A percentile compares a stretch with the other conserved stretches of the same genome.
Conservation (phyloP, 2,888 invertebrate genomes). For the Labia minor region DNA sequence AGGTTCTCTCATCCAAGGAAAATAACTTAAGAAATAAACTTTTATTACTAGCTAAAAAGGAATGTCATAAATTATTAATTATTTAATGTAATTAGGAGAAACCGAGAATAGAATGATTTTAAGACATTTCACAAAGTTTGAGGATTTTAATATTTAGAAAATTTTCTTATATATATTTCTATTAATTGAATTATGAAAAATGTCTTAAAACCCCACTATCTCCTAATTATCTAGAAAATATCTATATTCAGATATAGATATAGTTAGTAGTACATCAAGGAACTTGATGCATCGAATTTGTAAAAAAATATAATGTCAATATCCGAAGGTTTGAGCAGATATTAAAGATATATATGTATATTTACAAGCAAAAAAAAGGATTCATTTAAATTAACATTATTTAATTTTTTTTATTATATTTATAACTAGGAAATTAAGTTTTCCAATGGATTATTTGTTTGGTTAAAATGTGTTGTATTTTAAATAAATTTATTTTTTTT, state of each 20-base stretch:
- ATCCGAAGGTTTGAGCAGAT: conserved; percentile 4
- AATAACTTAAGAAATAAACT: too few species aligned
- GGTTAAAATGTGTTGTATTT: not conserved
- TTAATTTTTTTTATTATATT: not conserved
- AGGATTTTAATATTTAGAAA: not conserved
- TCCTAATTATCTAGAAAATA: not conserved
- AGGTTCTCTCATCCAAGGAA: too few species aligned
- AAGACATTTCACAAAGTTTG: not conserved
- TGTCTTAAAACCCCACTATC: not conserved
- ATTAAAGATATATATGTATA: not conserved
- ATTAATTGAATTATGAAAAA: not conserved
- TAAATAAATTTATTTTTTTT: not conserved
- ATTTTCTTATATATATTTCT: not conserved
- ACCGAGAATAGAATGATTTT: not conserved
- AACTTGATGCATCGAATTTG: not conserved
- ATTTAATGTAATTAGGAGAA: not conserved
- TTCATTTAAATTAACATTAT: not conserved
- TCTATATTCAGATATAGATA: conserved; percentile 13
- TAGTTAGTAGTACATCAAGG: not conserved
- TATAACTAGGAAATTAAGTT: not conserved
- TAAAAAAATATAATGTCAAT: not conserved
- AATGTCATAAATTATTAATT: not conserved
- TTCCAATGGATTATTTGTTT: not conserved
- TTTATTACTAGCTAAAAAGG: not conserved
- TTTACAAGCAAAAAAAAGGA: not conserved